A percentile compares a stretch with the other conserved stretches of the same genome.
Conservation (phyloP, 2,797 vertebrate species). For the Echeneis naucrates region DNA sequence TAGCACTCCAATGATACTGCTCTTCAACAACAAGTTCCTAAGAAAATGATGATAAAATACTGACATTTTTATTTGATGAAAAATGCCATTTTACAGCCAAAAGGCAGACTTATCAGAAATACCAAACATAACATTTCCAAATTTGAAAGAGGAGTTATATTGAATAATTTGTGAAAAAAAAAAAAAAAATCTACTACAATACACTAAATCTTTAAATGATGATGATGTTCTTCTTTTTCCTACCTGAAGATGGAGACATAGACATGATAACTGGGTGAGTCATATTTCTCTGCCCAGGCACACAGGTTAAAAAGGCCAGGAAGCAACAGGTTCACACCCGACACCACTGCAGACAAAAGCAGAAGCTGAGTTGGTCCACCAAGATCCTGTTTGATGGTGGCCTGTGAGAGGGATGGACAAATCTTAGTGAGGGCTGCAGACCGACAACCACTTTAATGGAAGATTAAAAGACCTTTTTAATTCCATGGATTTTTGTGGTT, state of each 20-base stretch:
- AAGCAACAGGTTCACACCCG: constrained; percentile 83
- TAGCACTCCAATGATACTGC: constrained; percentile 80
- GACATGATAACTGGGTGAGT: constrained; percentile 80
- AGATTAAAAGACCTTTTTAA: too few relatives aligned
- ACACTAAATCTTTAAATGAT: too few relatives aligned
- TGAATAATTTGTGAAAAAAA: too few relatives aligned
- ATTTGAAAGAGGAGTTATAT: too few relatives aligned
- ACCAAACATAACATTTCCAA: too few relatives aligned
- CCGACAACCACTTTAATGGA: neutral
- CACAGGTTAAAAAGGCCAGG: constrained; percentile 87
- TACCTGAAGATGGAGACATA: constrained; percentile 89
- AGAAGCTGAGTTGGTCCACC: constrained; percentile 72
- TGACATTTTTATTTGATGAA: neutral
- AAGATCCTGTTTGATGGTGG: accelerated
- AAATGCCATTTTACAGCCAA: too few relatives aligned
- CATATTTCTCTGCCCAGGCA: constrained; percentile 80
- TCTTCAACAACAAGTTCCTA: constrained; percentile 91
- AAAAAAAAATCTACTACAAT: too few relatives aligned
- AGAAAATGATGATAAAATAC: neutral
- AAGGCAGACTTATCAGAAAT: too few relatives aligned
- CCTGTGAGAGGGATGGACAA: constrained; percentile 22
- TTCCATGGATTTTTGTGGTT: too few relatives aligned
- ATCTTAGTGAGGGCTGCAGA: neutral
- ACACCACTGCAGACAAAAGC: constrained; percentile 83
- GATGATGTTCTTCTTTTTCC: constrained; percentile 20